These are phyloP conservation scores for Hylaeus volcanicus DNA, from an alignment of 1,140 invertebrate species.

Conservation along the genomic window DNA sequence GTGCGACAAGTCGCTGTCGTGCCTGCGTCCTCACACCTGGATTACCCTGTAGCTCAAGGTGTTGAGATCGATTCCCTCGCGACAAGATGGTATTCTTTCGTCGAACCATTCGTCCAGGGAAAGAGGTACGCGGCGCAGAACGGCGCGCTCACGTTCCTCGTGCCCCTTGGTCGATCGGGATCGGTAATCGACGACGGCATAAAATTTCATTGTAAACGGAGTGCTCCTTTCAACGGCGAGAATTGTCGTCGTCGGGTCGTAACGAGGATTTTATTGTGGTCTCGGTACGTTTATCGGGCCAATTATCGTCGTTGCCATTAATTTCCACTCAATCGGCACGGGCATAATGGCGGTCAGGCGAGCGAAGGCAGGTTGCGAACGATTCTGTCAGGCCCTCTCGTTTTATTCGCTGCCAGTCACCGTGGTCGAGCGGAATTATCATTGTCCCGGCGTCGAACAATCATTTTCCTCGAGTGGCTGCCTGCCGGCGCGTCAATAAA, in stretches of 20 bases:
- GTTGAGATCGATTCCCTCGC: no score
- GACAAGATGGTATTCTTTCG: no score
- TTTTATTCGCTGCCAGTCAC: constrained; percentile 45
- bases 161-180: neutral
- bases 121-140: no score
- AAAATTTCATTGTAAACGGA: constrained; percentile 34
- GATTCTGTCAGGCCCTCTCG: constrained; percentile 28
- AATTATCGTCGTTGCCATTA: constrained; percentile 49
- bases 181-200: neutral
- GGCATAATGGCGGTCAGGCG: constrained; percentile 22
- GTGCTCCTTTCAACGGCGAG: constrained; percentile 32
- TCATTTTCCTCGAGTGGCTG: constrained; percentile 49
- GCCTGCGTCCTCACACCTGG: no score
- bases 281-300: constrained; percentile 35
- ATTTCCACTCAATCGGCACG: constrained; percentile 43
- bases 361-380: neutral
- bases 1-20: no score
- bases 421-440: constrained; percentile 35
- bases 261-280: constrained; percentile 30
- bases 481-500: constrained; percentile 37
- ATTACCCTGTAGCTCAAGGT: no score
- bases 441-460: constrained; percentile 41
- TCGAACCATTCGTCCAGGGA: no score
- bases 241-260: constrained; percentile 9
- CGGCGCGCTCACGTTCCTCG: no score